Conservation (phyloP, 1,140 invertebrate species). For the Drosophila lowei region DNA sequence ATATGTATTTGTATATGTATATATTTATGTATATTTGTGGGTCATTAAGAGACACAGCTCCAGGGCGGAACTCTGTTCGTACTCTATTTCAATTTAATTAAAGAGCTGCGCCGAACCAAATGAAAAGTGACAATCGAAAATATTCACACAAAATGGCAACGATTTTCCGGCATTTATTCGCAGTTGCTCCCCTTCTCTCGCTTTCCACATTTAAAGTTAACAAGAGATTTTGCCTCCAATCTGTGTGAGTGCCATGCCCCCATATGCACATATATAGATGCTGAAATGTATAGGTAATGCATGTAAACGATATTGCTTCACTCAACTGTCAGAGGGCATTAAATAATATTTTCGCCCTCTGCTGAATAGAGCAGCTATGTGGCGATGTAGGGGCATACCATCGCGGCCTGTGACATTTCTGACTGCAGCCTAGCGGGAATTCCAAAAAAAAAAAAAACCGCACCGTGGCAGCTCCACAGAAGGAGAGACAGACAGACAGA, state of each 20-base stretch:
- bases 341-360: conserved; percentile 73
- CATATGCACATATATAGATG: not conserved
- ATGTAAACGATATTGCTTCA: conserved; percentile 80
- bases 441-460: conserved; percentile 28
- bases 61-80: conserved; percentile 9
- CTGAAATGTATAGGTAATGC: conserved; percentile 58
- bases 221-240: conserved; percentile 44
- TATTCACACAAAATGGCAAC: conserved; percentile 25
- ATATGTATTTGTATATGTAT: not conserved
- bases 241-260: conserved; percentile 57
- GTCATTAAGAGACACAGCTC: not conserved
- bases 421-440: conserved; percentile 63
- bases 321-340: conserved; percentile 76
- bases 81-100: conserved; percentile 48
- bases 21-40: not conserved
- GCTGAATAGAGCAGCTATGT: not conserved
- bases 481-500: conserved; percentile 9
- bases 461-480: conserved; percentile 37
- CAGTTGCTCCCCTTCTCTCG: not conserved
- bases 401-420: conserved; percentile 68
- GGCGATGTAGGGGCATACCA: conserved; percentile 3
- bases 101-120: conserved; percentile 18
- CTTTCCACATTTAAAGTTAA: conserved; percentile 28
- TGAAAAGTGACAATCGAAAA: conserved; percentile 40
- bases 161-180: conserved; percentile 25